Evolutionary conservation across 2,113 vertebrate genomes (phyloP), one percentile per base, ranked within the genome.

Genomic region (Sphaerodactylus townsendi): DNA sequence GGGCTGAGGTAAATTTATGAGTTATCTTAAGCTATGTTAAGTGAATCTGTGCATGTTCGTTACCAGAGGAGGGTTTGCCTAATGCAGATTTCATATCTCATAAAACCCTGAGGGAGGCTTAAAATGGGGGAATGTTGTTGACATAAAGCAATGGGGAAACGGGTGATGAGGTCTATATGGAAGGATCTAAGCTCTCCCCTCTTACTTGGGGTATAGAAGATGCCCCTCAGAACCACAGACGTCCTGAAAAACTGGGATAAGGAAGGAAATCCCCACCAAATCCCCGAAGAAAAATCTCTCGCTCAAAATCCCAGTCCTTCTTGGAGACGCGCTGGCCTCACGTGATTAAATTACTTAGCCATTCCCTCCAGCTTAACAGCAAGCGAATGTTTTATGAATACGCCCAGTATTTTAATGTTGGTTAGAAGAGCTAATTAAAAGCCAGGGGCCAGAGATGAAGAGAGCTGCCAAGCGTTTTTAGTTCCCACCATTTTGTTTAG

Each of bases 371-470:
- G 73, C 72, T 46, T 80, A 53, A 50, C n/a, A 48, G 77, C 64
- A 59, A 77, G 75, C 48, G 69, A 65, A 46, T 53, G 59, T 62
- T 79, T 46, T 10, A 50, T 50, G 82, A 71, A 41, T 81, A 86
- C 86, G 88, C 59, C 56, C 79, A 88, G 84, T 84, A 71, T 0
- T 2, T 1, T 44, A 68, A 78, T 41, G 69, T 44, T 78, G 66
- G 73, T 53, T 62, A 15, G 1, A 8, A 53, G 10, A 81, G 15
- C 90, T 88, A 86, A 85, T 92, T 87, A 82, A 74, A 87, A 88
- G 89, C 9, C 70, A 85, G 64, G 9, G 1, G 86, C 88, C 35
- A 48, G 86, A 92, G 89, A 92, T 88, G 90, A 85, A 79, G 79
- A 0, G 1, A 73, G 90, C 59, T 1, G 0, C 70, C 0, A 6